phyloP scores from a whole-genome alignment of 2,113 vertebrate species.

The Otolemur garnettii region DNA sequence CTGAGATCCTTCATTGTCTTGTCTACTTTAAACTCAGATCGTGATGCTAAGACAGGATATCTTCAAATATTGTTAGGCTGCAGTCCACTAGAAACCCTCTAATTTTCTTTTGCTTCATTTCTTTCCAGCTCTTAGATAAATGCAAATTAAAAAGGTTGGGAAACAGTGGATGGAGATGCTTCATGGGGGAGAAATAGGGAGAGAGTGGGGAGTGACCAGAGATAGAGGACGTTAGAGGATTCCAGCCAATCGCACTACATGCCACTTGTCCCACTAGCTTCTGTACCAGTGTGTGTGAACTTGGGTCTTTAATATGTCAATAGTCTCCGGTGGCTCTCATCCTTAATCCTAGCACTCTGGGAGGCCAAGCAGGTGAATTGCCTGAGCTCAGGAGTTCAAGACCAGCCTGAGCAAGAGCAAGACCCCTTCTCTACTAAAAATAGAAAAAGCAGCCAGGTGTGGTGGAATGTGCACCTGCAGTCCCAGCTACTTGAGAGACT shows the following conservation, averaged over 20 bases:
- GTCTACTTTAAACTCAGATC: background rate
- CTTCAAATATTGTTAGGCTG: background rate
- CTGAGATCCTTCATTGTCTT: background rate
- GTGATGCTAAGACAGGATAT: background rate
- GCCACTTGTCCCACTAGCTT: background rate
- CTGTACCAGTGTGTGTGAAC: background rate
- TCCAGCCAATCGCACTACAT: background rate
- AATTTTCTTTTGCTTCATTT: background rate
- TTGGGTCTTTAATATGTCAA: background rate
- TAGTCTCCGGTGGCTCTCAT: background rate
- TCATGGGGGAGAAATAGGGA: fast-evolving
- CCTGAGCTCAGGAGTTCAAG: too few species aligned
- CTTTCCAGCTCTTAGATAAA: background rate
- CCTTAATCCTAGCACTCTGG: too few species aligned
- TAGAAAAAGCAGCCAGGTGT: too few species aligned
- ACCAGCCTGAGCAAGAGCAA: too few species aligned
- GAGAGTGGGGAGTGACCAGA: background rate
- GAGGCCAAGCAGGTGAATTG: too few species aligned
- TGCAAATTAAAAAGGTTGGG: background rate
- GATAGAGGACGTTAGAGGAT: background rate
- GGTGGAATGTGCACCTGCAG: too few species aligned
- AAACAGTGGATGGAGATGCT: background rate
- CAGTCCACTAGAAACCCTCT: background rate
- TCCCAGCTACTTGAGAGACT: too few species aligned
- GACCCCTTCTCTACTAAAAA: too few species aligned